Percentiles rank a stretch among this genome's conserved stretches.
Conservation (phyloP, 2,888 invertebrate genomes). For the Ferdinandea cuprea region DNA sequence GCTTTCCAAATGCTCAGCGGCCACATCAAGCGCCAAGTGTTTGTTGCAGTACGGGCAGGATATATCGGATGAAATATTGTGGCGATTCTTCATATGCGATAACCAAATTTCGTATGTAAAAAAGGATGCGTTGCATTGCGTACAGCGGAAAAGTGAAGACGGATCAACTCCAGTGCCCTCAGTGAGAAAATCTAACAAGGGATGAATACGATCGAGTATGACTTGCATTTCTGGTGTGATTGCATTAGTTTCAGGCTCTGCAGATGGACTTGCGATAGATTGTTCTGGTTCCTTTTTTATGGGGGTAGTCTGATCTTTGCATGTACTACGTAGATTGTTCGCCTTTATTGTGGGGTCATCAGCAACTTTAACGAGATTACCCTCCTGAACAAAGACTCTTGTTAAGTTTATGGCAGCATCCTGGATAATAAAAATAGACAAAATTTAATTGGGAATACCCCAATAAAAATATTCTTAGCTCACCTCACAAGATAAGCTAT, state of each 20-base stretch:
- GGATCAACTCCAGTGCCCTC: conserved; percentile 44
- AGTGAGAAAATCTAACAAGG: conserved; percentile 40
- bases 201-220: conserved; percentile 1
- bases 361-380: too few relatives aligned
- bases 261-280: background rate
- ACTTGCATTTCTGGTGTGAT: conserved; percentile 7
- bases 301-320: background rate
- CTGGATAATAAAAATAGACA: conserved; percentile 6
- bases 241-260: background rate
- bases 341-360: background rate
- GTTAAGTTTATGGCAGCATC: conserved; percentile 44
- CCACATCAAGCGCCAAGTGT: background rate
- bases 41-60: conserved; percentile 39
- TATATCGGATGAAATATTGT: conserved; percentile 26
- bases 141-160: conserved; percentile 74
- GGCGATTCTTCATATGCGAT: conserved; percentile 74
- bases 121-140: conserved; percentile 75
- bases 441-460: background rate
- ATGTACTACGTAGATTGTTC: too few relatives aligned
- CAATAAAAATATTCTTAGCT: conserved; percentile 2
- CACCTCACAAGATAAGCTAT: background rate
- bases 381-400: background rate
- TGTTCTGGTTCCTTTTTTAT: background rate
- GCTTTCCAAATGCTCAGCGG: conserved; percentile 16
- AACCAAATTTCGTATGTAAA: conserved; percentile 75